phyloP scores from a whole-genome alignment of 1,140 invertebrate species.

The Polypedilum pembai region DNA sequence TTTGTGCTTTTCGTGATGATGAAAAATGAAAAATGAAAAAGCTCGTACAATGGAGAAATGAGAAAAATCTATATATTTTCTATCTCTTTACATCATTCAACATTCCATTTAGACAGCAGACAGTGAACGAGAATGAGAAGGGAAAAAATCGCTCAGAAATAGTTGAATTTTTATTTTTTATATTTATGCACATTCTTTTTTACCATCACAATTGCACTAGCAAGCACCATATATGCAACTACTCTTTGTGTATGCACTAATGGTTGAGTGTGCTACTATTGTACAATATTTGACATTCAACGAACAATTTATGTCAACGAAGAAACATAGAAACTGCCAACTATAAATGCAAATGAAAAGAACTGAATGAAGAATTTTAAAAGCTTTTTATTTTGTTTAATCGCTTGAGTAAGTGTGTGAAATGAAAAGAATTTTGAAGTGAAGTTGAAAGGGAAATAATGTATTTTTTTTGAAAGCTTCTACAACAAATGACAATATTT shows the following conservation, averaged over 20 bases:
- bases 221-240: not conserved
- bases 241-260: not conserved
- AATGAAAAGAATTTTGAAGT: not conserved
- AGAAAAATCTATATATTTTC: too few species aligned
- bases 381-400: constrained; percentile 10
- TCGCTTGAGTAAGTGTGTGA: too few species aligned
- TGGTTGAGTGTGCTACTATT: not conserved
- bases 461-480: too few species aligned
- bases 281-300: not conserved
- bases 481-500: not conserved
- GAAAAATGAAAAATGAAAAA: constrained; percentile 19
- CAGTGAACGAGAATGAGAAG: not conserved
- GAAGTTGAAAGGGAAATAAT: not conserved
- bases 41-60: too few species aligned
- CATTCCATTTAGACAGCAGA: not conserved
- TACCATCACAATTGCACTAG: not conserved
- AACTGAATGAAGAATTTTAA: not conserved
- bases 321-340: not conserved
- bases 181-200: constrained; percentile 6
- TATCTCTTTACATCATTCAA: not conserved
- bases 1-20: not conserved
- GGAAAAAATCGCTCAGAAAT: not conserved
- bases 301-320: constrained; percentile 13
- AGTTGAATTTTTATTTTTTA: not conserved
- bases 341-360: not conserved